Base-by-base conservation (phyloP, 2,113 vertebrate species). In the Seriola rivoliana region DNA sequence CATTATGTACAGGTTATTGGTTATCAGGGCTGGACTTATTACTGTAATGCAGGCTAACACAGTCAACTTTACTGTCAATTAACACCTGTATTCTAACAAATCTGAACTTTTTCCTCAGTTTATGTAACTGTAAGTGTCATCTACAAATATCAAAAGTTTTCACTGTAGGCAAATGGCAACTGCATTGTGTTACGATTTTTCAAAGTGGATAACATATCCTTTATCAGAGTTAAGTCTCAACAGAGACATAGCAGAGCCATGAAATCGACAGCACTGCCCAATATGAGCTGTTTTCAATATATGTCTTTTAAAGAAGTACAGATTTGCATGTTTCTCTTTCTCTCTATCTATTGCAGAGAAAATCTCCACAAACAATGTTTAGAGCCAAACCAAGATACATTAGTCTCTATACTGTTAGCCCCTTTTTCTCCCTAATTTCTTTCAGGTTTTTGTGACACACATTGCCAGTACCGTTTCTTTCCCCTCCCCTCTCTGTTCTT, bases 391-490 rank as follows among this genome's bases (percentile, higher is more conserved):
- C 38, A 23, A 36, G 42, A 83, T 34, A 73, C 34, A 80, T 81
- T 78, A 69, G 75, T 87, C 71, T 79, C 72, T 14, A 80, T 70
- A 68, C 32, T 64, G 13, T 50, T 81, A 67, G 75, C 81, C 72
- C 75, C 8, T 44, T 59, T 29, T 82, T 42, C 29, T 44, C 52
- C 58, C 25, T 60, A 12, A 73, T 80, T 81, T 70, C 21, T 68
- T 80, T 78, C 32, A 74, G 40, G 74, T 75, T 82, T 89, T 77
- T 75, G 78, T 78, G 69, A 72, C 81, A 91, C 54, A 84, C 67
- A 85, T 79, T 78, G 48, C 59, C 72, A 66, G 54, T 36, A 71
- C 64, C 62, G 66, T 82, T 79, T 78, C 21, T 77, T 73, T 84
- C 81, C 75, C 71, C 64, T 71, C 54, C 68, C 84, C 60, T 87